Conservation (phyloP, 1,140 invertebrate species). For the Cecropterus lyciades region DNA sequence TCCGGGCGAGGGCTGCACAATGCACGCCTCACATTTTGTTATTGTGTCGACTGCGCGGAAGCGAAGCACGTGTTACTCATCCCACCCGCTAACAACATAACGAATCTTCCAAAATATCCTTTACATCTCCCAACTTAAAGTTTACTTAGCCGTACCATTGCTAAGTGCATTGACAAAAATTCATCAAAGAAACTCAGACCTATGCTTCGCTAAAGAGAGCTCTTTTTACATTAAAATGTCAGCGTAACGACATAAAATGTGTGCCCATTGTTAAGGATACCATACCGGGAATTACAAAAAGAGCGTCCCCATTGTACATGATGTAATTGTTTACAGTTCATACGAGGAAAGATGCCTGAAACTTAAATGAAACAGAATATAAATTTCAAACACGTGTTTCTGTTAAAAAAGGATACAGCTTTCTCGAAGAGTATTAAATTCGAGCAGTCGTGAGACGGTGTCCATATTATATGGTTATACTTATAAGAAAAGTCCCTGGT, state of each 20-base stretch:
- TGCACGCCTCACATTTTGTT: constrained; percentile 74
- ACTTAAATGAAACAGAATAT: constrained; percentile 14
- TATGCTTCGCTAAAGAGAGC: constrained; percentile 42
- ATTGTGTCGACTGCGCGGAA: constrained; percentile 66
- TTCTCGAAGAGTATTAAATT: neutral
- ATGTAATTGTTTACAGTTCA: constrained; percentile 31
- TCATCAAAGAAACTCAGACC: constrained; percentile 40
- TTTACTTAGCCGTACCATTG: constrained; percentile 11
- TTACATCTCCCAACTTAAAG: constrained; percentile 7
- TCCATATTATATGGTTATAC: too few species aligned
- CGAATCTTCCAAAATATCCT: constrained; percentile 17
- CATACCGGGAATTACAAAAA: constrained; percentile 51
- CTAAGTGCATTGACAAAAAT: constrained; percentile 30
- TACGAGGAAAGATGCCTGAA: constrained; percentile 27
- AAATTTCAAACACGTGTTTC: constrained; percentile 9
- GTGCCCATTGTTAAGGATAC: constrained; percentile 48
- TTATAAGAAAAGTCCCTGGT: too few species aligned
- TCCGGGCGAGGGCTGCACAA: constrained; percentile 54
- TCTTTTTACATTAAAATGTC: constrained; percentile 42
- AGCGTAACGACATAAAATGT: constrained; percentile 42
- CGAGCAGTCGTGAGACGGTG: too few species aligned
- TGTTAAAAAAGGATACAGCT: constrained; percentile 2
- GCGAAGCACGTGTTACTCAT: constrained; percentile 74
- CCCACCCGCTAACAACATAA: constrained; percentile 51
- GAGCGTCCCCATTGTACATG: constrained; percentile 29